Base-by-base conservation (phyloP, 2,113 vertebrate species). In the Aphyosemion australe region DNA sequence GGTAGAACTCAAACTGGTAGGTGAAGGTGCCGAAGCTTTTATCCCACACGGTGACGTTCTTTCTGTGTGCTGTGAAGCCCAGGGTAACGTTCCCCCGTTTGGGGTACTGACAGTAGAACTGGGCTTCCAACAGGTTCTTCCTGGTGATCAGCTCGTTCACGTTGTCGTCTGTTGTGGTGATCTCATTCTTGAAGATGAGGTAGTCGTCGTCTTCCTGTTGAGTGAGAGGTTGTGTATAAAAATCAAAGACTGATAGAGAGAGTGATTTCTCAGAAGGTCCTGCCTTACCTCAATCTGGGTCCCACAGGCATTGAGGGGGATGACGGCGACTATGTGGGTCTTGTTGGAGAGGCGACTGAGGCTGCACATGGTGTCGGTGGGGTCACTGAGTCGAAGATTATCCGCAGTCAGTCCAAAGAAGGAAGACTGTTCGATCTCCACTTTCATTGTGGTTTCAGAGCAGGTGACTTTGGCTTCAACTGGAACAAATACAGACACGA, bases 1-100 rank as follows among this genome's bases (percentile, higher is more conserved):
- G 54, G 55, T 73, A 93, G 83, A 93, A 92, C 78, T 93, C 90
- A 60, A 91, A 91, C 55, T 69, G 26, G 60, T 91, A 93, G 66
- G 82, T 91, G 75, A 92, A 91, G 0, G 34, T 88, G 55, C 91
- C 92, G 1, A 92, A 88, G 55, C 91, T 90, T 45, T 45, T 87
- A 43, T 92, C 92, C 32, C 66, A 64, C 55, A 92, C 87, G 1
- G 78, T 79, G 31, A 78, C 12, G 0, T 39, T 80, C 1, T 4
- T 47, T 12, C 89, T 86, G 61, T 88, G 87, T 6, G 49, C 84
- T 0, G 16, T 61, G 79, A 89, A 93, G 42, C 80, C 10, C 63
- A 64, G 34, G 0, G 78, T 78, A 50, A 90, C 73, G 0, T 87
- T 89, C 5, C 70, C 85, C 15, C 32, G 74, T 78, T 91, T 93